Evolutionary conservation across 1,140 invertebrate species (phyloP), one percentile per base, ranked within the genome.

Genomic region (Brachionus plicatilis): DNA sequence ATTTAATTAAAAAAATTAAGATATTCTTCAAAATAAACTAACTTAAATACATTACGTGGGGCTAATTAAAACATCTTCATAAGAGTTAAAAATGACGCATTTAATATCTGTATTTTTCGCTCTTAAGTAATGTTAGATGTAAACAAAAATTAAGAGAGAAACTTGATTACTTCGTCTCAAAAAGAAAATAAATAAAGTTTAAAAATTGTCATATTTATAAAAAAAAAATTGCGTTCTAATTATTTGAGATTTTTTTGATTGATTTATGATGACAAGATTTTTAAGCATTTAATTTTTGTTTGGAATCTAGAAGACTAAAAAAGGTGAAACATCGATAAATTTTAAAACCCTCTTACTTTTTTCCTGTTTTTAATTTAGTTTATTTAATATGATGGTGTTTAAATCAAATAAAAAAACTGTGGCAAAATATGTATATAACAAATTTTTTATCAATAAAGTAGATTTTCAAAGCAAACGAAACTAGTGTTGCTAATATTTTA

Each of bases 1-100:
- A 60, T 60, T 60, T 60, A 60, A 60, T 60, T 60, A 60, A 60
- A 60, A 50, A 60, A 60, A 60, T 60, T 60, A 60, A 60, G 53
- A 60, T 60, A 60, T 60, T 60, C 53, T 60, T 60, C 17, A 60
- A 60, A 60, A 24, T 60, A 60, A 60, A 60, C 17, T 60, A 27
- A 60, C 53, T 60, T 11, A 8, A 60, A 60, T 20, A 60, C 53
- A 20, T 60, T 60, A 24, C 27, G 20, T 60, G 17, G 53, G 3
- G n/a, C 9, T 60, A 60, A 60, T 60, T 60, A 60, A 60, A 60
- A 60, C 17, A 60, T 17, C 17, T 60, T 20, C 3, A 60, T 60
- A 8, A 60, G 17, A 24, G 9, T 20, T 20, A 60, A n/a, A 17
- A 53, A 17, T 53, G 47, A 53, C 47, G 47, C 47, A 53, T 53